phyloP scores from a whole-genome alignment of 2,888 invertebrate species.

The Sinopyrophorus schimmeli region DNA sequence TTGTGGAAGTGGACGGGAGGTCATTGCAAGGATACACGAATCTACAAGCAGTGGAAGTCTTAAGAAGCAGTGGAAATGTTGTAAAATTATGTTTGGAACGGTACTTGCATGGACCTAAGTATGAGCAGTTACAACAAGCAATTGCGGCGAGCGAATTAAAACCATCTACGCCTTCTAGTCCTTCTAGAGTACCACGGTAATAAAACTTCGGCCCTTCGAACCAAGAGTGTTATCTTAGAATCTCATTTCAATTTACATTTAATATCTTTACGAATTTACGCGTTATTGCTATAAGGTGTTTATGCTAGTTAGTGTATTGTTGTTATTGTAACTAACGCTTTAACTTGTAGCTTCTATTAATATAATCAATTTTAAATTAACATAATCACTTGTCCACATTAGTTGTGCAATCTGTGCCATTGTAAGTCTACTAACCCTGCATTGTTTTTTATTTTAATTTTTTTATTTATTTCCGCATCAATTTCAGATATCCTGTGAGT shows the following conservation, averaged over 20 bases:
- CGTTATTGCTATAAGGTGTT: slow-evolving; percentile 22
- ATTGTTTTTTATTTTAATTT: slow-evolving; percentile 32
- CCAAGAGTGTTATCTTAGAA: slow-evolving; percentile 28
- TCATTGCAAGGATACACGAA: slow-evolving; percentile 95
- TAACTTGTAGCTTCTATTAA: slow-evolving; percentile 30
- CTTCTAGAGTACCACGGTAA: slow-evolving; percentile 62
- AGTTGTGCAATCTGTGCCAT: slow-evolving; percentile 31
- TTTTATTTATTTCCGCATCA: slow-evolving; percentile 48
- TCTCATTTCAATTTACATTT: slow-evolving; percentile 24
- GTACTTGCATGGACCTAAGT: slow-evolving; percentile 87
- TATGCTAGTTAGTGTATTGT: slow-evolving; percentile 22
- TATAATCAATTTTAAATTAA: slow-evolving; percentile 30
- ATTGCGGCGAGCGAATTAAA: slow-evolving; percentile 80
- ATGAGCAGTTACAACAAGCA: slow-evolving; percentile 84
- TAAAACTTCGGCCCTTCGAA: slow-evolving; percentile 36
- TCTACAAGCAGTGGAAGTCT: slow-evolving; percentile 95
- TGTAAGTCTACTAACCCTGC: slow-evolving; percentile 28
- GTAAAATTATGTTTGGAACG: slow-evolving; percentile 89
- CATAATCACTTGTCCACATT: slow-evolving; percentile 32
- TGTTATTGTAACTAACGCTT: slow-evolving; percentile 30
- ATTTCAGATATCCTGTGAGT: slow-evolving; percentile 55
- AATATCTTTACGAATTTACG: slow-evolving; percentile 23
- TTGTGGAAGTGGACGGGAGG: slow-evolving; percentile 95
- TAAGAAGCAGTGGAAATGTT: slow-evolving; percentile 89
- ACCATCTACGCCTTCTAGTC: slow-evolving; percentile 59